Percentiles rank a stretch among this genome's conserved stretches.
phyloP scores from a whole-genome alignment of 1,140 invertebrate species.

The Cephus cinctus region DNA sequence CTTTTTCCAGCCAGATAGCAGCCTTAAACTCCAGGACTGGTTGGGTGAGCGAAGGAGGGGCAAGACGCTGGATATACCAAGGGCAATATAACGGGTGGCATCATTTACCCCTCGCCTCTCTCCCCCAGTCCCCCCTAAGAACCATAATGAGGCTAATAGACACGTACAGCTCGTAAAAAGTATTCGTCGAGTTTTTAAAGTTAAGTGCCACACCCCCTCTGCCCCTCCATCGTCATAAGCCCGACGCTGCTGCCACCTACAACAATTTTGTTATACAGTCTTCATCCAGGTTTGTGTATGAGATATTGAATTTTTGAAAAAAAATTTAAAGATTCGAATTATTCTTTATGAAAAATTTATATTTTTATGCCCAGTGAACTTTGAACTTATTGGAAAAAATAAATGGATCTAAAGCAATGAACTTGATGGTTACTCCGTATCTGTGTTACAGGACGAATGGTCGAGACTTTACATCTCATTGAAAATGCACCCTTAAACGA shows the following conservation, averaged over 20 bases:
- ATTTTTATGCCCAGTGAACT: too few species aligned
- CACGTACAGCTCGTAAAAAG: conserved; percentile 49
- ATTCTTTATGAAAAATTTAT: too few species aligned
- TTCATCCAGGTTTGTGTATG: background rate
- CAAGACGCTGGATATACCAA: too few species aligned
- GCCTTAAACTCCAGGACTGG: too few species aligned
- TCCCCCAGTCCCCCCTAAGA: conserved; percentile 5
- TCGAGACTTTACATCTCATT: conserved; percentile 29
- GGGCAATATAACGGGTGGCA: conserved; percentile 36
- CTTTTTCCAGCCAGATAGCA: too few species aligned
- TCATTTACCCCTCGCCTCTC: conserved; percentile 27
- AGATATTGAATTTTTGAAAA: background rate
- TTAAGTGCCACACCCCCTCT: conserved; percentile 21
- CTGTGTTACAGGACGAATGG: too few species aligned
- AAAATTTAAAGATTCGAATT: too few species aligned
- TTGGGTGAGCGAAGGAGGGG: too few species aligned
- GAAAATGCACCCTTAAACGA: conserved; percentile 39
- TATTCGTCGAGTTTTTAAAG: conserved; percentile 29
- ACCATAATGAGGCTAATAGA: conserved; percentile 48
- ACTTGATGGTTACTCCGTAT: too few species aligned
- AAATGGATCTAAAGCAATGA: too few species aligned
- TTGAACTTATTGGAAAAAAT: too few species aligned
- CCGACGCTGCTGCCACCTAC: background rate
- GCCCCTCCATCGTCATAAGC: background rate
- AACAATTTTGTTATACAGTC: background rate